Evolutionary conservation across 2,113 vertebrate species (phyloP).

Genomic region (Odontophorus gujanensis): DNA sequence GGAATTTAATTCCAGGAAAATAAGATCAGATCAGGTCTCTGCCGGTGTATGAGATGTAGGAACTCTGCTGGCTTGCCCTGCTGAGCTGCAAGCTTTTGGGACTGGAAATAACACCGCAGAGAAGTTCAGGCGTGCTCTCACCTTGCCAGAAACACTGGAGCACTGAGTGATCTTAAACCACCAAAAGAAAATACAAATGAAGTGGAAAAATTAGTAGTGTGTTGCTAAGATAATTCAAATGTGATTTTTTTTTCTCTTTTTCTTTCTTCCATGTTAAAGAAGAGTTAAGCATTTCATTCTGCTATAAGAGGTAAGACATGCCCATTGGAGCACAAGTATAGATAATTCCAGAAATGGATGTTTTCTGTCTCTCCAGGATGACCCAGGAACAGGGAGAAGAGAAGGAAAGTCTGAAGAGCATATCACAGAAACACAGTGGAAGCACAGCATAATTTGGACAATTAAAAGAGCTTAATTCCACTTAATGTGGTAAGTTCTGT

Average conservation of each 20-base stretch:
- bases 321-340: neutral
- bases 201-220: slow-evolving; percentile 23
- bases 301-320: neutral
- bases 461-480: neutral
- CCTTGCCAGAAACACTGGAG: neutral
- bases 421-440: neutral
- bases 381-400: neutral
- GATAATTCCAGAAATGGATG: neutral
- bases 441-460: neutral
- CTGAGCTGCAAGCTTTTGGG: neutral
- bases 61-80: neutral
- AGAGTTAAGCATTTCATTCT: neutral
- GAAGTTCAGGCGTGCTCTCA: neutral
- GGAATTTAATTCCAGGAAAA: neutral
- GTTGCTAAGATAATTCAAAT: neutral
- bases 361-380: neutral
- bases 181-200: slow-evolving; percentile 1
- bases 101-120: neutral
- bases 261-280: neutral
- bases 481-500: neutral
- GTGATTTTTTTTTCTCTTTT: neutral
- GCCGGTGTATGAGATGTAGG: neutral
- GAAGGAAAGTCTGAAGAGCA: neutral
- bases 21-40: neutral
- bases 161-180: slow-evolving; percentile 13